Conservation (phyloP, 2,888 invertebrate genomes). For the Dicycla oo region DNA sequence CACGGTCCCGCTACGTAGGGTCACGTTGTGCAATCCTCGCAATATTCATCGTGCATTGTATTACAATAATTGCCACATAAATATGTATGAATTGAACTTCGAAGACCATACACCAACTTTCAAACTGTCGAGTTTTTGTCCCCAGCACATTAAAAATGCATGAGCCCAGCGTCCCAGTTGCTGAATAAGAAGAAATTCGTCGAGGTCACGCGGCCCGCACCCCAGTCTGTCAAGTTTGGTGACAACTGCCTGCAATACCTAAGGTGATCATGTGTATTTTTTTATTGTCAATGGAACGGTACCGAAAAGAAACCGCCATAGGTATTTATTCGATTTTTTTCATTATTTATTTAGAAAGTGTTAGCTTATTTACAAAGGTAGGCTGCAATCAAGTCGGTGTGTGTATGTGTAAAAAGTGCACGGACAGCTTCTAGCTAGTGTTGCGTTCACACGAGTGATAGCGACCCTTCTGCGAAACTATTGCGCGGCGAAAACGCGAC, state of each 20-base stretch:
- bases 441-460: conserved; percentile 73
- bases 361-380: conserved; percentile 53
- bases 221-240: conserved; percentile 65
- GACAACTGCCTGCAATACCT: conserved; percentile 60
- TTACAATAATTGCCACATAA: conserved; percentile 86
- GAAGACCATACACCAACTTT: conserved; percentile 80
- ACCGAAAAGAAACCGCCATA: conserved; percentile 31
- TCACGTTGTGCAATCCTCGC: conserved; percentile 78
- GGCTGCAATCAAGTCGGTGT: conserved; percentile 45
- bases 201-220: conserved; percentile 70
- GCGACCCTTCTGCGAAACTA: conserved; percentile 80
- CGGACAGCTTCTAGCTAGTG: conserved; percentile 74
- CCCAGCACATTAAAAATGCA: conserved; percentile 83
- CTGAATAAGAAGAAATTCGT: conserved; percentile 71
- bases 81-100: conserved; percentile 85
- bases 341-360: conserved; percentile 62
- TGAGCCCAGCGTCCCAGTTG: conserved; percentile 74
- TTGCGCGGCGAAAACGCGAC: conserved; percentile 78
- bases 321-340: conserved; percentile 34
- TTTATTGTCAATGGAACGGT: conserved; percentile 54
- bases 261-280: conserved; percentile 63
- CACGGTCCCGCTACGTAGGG: conserved; percentile 67
- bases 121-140: conserved; percentile 85
- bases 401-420: conserved; percentile 74
- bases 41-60: conserved; percentile 86